Conservation (phyloP, 2,797 vertebrate species). For the Ciconia nigra region DNA sequence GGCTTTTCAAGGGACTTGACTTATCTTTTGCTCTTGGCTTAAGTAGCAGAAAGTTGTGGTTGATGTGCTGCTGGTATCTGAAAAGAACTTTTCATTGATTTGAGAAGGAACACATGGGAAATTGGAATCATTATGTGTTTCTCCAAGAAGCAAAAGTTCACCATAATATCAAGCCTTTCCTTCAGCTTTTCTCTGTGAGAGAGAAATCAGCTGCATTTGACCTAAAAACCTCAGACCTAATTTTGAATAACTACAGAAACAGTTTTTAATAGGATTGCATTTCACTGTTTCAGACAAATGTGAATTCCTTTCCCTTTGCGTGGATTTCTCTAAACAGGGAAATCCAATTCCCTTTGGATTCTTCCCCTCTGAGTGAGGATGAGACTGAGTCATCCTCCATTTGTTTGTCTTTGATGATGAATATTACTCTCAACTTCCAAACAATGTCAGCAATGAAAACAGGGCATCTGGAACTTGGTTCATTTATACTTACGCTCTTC, state of each 20-base stretch:
- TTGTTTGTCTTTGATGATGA: conserved; percentile 41
- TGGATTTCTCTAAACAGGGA: background rate
- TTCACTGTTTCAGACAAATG: background rate
- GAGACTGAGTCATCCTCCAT: conserved; percentile 25
- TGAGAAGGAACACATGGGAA: background rate
- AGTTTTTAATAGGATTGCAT: background rate
- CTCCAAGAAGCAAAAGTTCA: background rate
- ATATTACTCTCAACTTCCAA: conserved; percentile 9
- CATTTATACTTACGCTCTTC: background rate
- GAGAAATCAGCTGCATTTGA: background rate
- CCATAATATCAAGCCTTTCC: background rate
- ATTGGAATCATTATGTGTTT: background rate
- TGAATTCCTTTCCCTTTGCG: background rate
- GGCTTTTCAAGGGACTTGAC: background rate
- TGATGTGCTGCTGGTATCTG: background rate
- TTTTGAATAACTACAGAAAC: background rate
- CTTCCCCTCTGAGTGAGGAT: background rate
- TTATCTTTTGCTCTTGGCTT: background rate
- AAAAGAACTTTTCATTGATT: background rate
- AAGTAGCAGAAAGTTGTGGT: background rate
- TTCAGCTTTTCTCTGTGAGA: background rate
- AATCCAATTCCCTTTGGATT: conserved; percentile 35
- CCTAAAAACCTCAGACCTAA: background rate
- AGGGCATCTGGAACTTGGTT: background rate
- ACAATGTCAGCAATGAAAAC: conserved; percentile 22